These are phyloP conservation scores for Sebastes miniatus DNA, from an alignment of 2,797 vertebrate species.

Conservation along the genomic window DNA sequence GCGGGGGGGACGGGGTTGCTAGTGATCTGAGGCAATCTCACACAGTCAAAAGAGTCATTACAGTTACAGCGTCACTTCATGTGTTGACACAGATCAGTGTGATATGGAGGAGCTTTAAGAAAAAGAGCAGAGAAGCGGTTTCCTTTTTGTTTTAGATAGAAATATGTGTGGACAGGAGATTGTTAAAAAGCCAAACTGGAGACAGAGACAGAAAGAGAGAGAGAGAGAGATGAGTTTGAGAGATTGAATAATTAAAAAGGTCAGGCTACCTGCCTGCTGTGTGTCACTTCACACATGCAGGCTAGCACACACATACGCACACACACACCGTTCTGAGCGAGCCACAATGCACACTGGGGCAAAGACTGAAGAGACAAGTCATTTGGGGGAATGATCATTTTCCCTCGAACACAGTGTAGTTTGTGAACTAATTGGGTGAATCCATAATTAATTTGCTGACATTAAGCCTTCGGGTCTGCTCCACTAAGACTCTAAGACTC, in stretches of 20 bases:
- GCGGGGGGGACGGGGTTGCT: neutral
- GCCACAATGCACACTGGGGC: slow-evolving; percentile 41
- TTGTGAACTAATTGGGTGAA: slow-evolving; percentile 79
- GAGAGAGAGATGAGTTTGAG: slow-evolving; percentile 61
- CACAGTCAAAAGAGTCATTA: slow-evolving; percentile 24
- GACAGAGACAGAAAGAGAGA: slow-evolving; percentile 22
- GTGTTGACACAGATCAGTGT: slow-evolving; percentile 36
- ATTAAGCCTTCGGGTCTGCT: slow-evolving; percentile 73
- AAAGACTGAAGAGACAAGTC: slow-evolving; percentile 59
- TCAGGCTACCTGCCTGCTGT: slow-evolving; percentile 78
- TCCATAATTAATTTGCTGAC: slow-evolving; percentile 79
- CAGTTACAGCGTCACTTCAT: slow-evolving; percentile 13
- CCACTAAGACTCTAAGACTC: slow-evolving; percentile 52
- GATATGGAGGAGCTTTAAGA: slow-evolving; percentile 36
- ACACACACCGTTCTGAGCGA: slow-evolving; percentile 18
- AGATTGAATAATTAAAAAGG: slow-evolving; percentile 86
- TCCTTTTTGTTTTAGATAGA: slow-evolving; percentile 35
- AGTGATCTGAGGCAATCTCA: slow-evolving; percentile 11
- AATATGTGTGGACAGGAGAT: slow-evolving; percentile 41
- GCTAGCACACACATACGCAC: neutral
- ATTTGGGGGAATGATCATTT: slow-evolving; percentile 67
- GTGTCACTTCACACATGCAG: slow-evolving; percentile 45
- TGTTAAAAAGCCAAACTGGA: slow-evolving; percentile 43
- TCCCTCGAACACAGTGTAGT: slow-evolving; percentile 69
- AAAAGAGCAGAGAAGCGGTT: neutral